Conservation (phyloP, 2,113 vertebrate species). For the Tetrax tetrax region DNA sequence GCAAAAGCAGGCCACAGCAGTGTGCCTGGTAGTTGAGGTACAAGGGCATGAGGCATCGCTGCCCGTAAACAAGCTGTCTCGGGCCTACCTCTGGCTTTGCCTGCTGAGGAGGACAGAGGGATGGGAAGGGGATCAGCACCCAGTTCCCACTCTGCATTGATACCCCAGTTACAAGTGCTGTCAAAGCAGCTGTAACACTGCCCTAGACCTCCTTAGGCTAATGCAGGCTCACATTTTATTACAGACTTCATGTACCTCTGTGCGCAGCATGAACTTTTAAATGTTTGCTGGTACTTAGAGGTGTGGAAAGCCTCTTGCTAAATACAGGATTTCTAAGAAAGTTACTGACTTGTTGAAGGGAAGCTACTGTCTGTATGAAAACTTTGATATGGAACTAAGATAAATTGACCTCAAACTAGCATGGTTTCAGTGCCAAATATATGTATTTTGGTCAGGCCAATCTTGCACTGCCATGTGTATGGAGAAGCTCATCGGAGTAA, state of each 20-base stretch:
- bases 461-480: no score
- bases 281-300: neutral
- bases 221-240: neutral
- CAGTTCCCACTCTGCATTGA: neutral
- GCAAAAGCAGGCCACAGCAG: neutral
- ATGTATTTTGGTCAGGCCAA: neutral
- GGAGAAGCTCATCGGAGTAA: neutral
- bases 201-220: neutral
- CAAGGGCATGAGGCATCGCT: accelerated
- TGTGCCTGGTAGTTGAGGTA: neutral
- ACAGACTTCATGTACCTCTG: accelerated
- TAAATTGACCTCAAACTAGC: neutral
- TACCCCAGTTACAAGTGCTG: neutral
- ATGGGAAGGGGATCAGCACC: neutral
- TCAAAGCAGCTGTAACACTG: accelerated
- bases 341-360: neutral
- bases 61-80: neutral
- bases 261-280: neutral
- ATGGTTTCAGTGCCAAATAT: neutral
- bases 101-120: neutral
- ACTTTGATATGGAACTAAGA: neutral
- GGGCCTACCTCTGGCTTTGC: neutral
- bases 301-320: neutral
- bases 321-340: neutral
- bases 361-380: neutral